Conservation (phyloP, 2,888 invertebrate species). For the Zhuqinia jingwanae region DNA sequence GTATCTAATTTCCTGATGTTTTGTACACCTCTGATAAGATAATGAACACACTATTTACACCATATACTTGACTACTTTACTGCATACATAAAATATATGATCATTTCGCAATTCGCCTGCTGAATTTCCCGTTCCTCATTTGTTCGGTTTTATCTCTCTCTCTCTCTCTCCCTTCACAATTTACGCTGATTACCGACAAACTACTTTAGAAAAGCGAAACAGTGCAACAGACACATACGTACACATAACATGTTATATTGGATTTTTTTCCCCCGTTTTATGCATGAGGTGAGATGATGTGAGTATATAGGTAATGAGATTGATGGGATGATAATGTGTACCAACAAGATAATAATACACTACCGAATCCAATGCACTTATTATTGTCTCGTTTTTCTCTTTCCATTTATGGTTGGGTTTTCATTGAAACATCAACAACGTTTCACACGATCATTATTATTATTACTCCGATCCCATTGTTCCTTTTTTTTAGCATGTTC, state of each 20-base stretch:
- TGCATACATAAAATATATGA: too few relatives aligned
- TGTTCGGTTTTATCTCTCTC: too few relatives aligned
- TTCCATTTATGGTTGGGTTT: not conserved
- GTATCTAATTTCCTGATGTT: not conserved
- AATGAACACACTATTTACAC: too few relatives aligned
- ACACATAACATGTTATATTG: not conserved
- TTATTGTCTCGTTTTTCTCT: not conserved
- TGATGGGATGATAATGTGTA: not conserved
- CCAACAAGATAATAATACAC: not conserved
- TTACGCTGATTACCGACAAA: too few relatives aligned
- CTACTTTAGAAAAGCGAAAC: too few relatives aligned
- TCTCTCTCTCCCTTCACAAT: too few relatives aligned
- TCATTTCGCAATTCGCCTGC: too few relatives aligned
- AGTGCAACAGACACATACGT: too few relatives aligned
- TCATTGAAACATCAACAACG: slow-evolving; percentile 19
- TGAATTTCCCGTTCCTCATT: too few relatives aligned
- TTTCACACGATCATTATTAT: slow-evolving; percentile 39
- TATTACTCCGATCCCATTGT: not conserved
- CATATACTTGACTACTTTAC: too few relatives aligned
- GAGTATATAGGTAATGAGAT: too few relatives aligned
- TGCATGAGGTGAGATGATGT: slow-evolving; percentile 7
- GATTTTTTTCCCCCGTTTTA: slow-evolving; percentile 16
- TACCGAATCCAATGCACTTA: not conserved
- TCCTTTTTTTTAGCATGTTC: not conserved
- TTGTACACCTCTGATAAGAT: too few relatives aligned